These are phyloP conservation scores for Chelonus formosanus DNA, from an alignment of 2,888 invertebrate species.

Conservation along the genomic window DNA sequence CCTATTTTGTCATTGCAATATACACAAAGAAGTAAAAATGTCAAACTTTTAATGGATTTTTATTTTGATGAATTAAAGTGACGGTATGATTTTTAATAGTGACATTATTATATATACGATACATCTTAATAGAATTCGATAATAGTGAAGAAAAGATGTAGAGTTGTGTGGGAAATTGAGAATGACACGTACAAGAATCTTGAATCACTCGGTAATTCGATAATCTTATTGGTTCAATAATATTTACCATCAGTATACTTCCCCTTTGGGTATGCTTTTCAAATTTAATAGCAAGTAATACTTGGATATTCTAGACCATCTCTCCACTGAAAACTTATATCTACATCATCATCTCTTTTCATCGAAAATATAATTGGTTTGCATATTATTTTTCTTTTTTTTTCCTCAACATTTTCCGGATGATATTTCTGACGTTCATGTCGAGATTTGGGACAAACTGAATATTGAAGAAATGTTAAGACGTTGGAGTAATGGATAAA, in stretches of 20 bases:
- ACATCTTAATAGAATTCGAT: neutral
- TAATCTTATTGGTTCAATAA: constrained; percentile 44
- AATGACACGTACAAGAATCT: neutral
- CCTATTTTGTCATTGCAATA: too few species aligned
- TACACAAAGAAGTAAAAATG: too few species aligned
- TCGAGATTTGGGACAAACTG: neutral
- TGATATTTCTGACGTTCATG: neutral
- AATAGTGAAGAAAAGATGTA: neutral
- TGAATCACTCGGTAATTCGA: constrained; percentile 39
- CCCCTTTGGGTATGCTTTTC: neutral
- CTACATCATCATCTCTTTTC: too few species aligned
- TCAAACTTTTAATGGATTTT: too few species aligned
- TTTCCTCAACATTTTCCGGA: neutral
- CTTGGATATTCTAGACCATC: neutral
- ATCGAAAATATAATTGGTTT: neutral
- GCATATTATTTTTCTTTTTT: neutral
- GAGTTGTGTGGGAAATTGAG: neutral
- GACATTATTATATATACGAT: too few species aligned
- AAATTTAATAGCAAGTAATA: constrained; percentile 3
- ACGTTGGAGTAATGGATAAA: neutral
- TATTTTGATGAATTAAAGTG: too few species aligned
- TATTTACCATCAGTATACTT: constrained; percentile 39
- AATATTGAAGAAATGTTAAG: constrained; percentile 8
- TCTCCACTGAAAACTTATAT: too few species aligned
- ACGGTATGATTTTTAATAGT: too few species aligned